Conservation (phyloP, 2,113 vertebrate species). For the Plectropomus leopardus region DNA sequence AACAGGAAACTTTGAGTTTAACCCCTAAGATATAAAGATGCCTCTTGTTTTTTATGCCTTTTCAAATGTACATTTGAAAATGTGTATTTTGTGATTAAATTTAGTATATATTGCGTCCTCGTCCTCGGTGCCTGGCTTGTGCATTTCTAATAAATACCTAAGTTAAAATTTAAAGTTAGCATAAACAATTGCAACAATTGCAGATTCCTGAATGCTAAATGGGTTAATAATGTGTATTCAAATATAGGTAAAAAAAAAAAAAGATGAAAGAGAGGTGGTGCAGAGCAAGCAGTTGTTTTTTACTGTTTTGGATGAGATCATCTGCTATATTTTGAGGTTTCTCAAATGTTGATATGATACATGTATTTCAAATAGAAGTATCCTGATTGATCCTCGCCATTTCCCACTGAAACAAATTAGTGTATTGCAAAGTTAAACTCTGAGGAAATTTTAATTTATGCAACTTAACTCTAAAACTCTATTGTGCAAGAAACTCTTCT, state of each 20-base stretch:
- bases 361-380: neutral
- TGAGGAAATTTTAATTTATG: neutral
- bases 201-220: neutral
- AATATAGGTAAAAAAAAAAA: neutral
- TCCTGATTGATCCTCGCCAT: neutral
- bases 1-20: neutral
- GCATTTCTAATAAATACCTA: neutral
- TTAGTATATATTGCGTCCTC: neutral
- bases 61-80: neutral
- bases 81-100: neutral
- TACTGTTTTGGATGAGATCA: neutral
- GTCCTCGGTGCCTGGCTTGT: neutral
- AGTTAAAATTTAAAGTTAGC: neutral
- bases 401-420: neutral
- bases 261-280: neutral
- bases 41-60: neutral
- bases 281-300: neutral
- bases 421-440: slow-evolving; percentile 12
- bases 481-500: neutral
- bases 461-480: neutral
- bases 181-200: neutral
- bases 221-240: neutral
- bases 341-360: neutral
- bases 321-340: slow-evolving; percentile 1
- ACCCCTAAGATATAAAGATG: neutral